Percentiles rank a stretch among this genome's conserved stretches.
These are phyloP conservation scores for Cryptotis parvus DNA, from an alignment of 2,113 vertebrate genomes.

Conservation along the genomic window DNA sequence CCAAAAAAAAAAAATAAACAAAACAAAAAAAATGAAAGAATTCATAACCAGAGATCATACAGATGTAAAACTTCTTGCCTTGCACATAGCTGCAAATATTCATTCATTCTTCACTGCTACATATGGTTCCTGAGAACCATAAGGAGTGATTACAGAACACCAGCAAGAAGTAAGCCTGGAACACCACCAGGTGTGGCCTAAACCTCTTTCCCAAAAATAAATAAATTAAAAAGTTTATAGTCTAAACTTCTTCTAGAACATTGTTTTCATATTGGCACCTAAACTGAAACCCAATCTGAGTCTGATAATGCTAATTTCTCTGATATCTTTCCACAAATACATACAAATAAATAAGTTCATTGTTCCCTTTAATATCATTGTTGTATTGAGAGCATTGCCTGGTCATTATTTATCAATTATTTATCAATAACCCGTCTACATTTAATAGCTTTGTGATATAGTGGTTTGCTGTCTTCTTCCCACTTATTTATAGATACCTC, in stretches of 20 bases:
- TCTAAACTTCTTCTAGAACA: neutral
- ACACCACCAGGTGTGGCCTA: too few species aligned
- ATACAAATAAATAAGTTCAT: neutral
- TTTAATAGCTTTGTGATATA: neutral
- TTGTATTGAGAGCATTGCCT: neutral
- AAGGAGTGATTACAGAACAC: too few species aligned
- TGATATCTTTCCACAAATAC: neutral
- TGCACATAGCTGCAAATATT: too few species aligned
- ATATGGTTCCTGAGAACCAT: too few species aligned
- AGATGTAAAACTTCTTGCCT: too few species aligned
- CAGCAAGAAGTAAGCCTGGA: too few species aligned
- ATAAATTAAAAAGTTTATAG: neutral
- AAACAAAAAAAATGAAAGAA: too few species aligned
- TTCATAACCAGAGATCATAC: too few species aligned
- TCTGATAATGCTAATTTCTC: neutral
- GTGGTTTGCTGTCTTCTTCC: neutral
- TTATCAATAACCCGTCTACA: neutral
- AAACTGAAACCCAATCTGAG: neutral
- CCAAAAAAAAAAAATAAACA: too few species aligned
- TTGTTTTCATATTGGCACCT: neutral
- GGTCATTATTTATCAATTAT: too few species aligned
- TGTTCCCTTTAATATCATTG: neutral
- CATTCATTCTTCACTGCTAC: too few species aligned
- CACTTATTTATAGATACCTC: neutral
- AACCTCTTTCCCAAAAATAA: too few species aligned